phyloP scores from a whole-genome alignment of 2,888 invertebrate genomes.

The Conops quadrifasciatus region DNA sequence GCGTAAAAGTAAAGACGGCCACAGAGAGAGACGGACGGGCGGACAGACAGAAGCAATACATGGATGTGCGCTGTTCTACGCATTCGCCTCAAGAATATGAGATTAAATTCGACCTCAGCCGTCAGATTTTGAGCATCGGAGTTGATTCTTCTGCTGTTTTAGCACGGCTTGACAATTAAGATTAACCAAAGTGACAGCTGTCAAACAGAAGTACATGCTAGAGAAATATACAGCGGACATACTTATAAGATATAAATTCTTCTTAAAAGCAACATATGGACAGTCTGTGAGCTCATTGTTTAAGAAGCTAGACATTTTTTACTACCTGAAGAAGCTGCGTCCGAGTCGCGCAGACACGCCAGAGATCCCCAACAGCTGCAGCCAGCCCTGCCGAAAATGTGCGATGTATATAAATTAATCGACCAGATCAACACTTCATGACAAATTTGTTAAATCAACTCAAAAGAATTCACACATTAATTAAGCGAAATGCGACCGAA shows the following conservation, averaged over 20 bases:
- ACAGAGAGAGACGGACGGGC: not conserved
- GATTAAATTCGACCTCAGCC: not conserved
- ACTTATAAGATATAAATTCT: not conserved
- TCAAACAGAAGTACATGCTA: constrained; percentile 1
- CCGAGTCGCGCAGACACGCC: not conserved
- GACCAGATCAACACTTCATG: constrained; percentile 30
- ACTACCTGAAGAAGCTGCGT: not conserved
- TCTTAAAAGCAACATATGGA: not conserved
- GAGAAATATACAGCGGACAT: not conserved
- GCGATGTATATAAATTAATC: constrained; percentile 27
- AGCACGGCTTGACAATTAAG: not conserved
- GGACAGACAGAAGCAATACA: not conserved
- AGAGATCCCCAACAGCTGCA: not conserved
- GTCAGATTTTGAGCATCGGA: not conserved
- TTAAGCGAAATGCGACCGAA: constrained; percentile 22
- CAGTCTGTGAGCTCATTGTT: no score
- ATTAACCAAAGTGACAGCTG: constrained; percentile 6
- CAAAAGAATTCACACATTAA: constrained; percentile 33
- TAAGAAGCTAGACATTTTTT: not conserved
- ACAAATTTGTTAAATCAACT: constrained; percentile 35
- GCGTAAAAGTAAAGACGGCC: not conserved
- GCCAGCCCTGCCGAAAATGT: not conserved
- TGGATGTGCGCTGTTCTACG: not conserved
- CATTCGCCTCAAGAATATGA: not conserved
- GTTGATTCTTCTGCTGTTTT: not conserved